phyloP scores from a whole-genome alignment of 1,140 invertebrate genomes.

The Lepidostoma basale region DNA sequence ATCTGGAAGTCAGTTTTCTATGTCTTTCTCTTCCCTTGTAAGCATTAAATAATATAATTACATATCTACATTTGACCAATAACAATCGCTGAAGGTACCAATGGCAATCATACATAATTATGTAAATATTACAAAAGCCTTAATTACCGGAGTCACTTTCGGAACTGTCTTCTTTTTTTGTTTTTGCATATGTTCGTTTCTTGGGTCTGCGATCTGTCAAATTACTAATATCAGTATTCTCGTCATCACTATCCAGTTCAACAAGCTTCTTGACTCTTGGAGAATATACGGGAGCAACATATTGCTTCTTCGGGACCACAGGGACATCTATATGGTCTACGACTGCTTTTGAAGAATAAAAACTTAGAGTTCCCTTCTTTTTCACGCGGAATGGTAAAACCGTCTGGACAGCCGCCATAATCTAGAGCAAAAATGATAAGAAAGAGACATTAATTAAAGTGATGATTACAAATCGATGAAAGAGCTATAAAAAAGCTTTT shows the following conservation, averaged over 20 bases:
- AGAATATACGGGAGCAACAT: neutral
- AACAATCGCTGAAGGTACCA: too few relatives aligned
- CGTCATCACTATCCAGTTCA: slow-evolving; percentile 40
- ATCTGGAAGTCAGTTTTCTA: too few relatives aligned
- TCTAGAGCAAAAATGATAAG: slow-evolving; percentile 15
- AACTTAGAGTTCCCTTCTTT: slow-evolving; percentile 49
- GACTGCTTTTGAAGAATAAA: slow-evolving; percentile 33
- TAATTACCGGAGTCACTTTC: slow-evolving; percentile 35
- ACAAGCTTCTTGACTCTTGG: slow-evolving; percentile 39
- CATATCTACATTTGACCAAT: too few relatives aligned
- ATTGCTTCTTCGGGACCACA: neutral
- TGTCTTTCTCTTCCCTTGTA: too few relatives aligned
- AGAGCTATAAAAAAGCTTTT: too few relatives aligned
- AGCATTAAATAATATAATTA: too few relatives aligned
- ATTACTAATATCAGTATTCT: slow-evolving; percentile 40
- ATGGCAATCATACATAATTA: too few relatives aligned
- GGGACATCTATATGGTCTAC: neutral
- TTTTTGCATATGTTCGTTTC: slow-evolving; percentile 24
- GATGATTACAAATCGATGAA: too few relatives aligned
- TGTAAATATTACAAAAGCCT: too few relatives aligned
- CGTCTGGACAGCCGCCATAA: slow-evolving; percentile 55
- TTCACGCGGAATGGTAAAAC: slow-evolving; percentile 54
- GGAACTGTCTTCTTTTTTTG: neutral
- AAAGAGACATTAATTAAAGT: neutral
- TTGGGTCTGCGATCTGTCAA: neutral